Base-by-base conservation (phyloP, 2,888 invertebrate species). In the Smittia aterrima region DNA sequence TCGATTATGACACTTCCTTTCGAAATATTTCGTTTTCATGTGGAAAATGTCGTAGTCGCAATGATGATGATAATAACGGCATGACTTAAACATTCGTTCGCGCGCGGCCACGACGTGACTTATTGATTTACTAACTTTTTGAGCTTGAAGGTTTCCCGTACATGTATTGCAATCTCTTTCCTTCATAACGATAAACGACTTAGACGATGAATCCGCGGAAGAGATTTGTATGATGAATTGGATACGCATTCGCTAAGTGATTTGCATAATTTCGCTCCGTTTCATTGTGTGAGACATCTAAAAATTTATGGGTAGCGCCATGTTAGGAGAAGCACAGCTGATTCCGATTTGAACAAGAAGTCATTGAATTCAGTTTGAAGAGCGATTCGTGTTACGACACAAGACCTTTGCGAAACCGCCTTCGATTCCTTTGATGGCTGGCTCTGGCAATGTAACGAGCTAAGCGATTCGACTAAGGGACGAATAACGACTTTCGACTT, bases 1-100 rank as follows among this genome's bases (percentile, higher is more conserved):
- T 22, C 58, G 70, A 70, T 70, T 70, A 70, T 70, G 70, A 70
- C 70, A 70, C 41, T 70, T 70, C 70, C 70, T 70, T 70, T 70
- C 70, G 54, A 70, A 70, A 68, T 41, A 47, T 25, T 24, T 16
- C 27, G 32, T 13, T 64, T 64, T 64, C 58, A 58, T 58, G 58
- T 58, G 18, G 18, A 58, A 32, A 58, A 58, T 58, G 58, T 58
- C 58, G 58, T 13, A 20, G 58, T 22, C 22, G 58, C 4, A 58
- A 58, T 22, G 4, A 58, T 58, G 58, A 58, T 47, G 3, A 47
- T 47, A 58, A 58, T 13, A 3, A 4, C 4, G 58, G 58, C 18
- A 40, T 47, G 68, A 68, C 66, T 66, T 66, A 66, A 20, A 32
- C 18, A 66, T 66, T 38, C 22, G 22, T 20, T 16, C 2, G 47